A percentile compares a stretch with the other conserved stretches of the same genome.
These are phyloP conservation scores for Solenodon paradoxus DNA, from an alignment of 2,113 vertebrate species.

Conservation along the genomic window DNA sequence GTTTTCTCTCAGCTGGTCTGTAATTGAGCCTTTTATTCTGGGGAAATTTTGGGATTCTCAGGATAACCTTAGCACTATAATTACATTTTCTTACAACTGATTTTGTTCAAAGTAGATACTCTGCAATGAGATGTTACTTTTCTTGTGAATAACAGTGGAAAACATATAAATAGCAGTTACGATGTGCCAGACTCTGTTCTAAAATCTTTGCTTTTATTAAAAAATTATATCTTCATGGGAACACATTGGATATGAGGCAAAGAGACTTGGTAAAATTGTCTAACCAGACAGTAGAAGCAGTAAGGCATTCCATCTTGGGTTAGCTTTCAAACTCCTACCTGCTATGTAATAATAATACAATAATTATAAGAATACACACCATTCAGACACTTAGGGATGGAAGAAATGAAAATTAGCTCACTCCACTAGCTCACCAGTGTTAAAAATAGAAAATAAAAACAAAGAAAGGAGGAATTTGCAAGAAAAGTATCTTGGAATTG, in stretches of 20 bases:
- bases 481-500: constrained; percentile 5
- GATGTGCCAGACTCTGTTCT: not conserved
- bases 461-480: not conserved
- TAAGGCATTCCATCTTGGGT: not conserved
- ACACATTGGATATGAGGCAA: not conserved
- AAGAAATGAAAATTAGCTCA: constrained; percentile 21
- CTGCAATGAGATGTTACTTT: not conserved
- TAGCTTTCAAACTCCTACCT: not conserved
- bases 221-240: constrained; percentile 3
- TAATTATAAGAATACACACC: not conserved
- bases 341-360: not conserved
- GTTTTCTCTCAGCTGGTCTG: not conserved
- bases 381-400: not conserved
- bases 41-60: not conserved
- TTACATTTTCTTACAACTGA: not conserved
- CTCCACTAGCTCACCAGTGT: not conserved
- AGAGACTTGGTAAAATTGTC: not conserved
- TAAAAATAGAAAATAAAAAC: not conserved
- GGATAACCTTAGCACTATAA: not conserved
- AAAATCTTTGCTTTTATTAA: not conserved
- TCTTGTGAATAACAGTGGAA: not conserved
- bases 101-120: not conserved
- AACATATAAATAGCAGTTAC: not conserved
- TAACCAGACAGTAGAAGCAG: not conserved
- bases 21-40: constrained; percentile 12